phyloP scores from a whole-genome alignment of 2,888 invertebrate genomes.

The Lumbricus terrestris region DNA sequence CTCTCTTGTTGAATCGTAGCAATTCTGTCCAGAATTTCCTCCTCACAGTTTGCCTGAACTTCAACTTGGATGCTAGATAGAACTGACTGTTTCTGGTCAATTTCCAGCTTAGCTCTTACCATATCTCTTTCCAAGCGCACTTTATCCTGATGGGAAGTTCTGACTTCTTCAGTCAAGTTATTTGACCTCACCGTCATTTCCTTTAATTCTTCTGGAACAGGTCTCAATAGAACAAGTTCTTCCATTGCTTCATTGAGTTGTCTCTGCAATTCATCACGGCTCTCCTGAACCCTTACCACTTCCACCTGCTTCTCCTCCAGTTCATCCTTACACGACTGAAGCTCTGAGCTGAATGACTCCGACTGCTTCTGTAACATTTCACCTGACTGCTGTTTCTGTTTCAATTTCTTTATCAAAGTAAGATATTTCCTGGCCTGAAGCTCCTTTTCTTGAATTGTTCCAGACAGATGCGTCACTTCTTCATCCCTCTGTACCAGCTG shows the following conservation, averaged over 20 bases:
- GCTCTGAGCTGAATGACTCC: background rate
- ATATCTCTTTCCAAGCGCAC: background rate
- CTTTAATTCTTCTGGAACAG: background rate
- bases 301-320: conserved; percentile 3
- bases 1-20: background rate
- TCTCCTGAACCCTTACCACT: background rate
- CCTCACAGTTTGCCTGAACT: background rate
- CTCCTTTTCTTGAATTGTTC: conserved; percentile 30
- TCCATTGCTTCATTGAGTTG: background rate
- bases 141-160: background rate
- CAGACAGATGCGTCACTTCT: conserved; percentile 15
- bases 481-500: conserved; percentile 22
- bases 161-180: background rate
- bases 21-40: background rate
- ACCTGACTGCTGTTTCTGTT: conserved; percentile 18
- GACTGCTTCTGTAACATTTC: conserved; percentile 5
- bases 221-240: background rate
- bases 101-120: background rate
- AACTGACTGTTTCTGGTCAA: background rate
- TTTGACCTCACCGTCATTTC: background rate
- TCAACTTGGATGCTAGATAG: background rate
- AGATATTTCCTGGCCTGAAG: conserved; percentile 29
- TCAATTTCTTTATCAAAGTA: conserved; percentile 30
- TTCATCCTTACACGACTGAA: conserved; percentile 13
- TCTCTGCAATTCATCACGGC: background rate